Base-by-base conservation (phyloP, 2,888 invertebrate genomes). In the Argyresthia goedartella region DNA sequence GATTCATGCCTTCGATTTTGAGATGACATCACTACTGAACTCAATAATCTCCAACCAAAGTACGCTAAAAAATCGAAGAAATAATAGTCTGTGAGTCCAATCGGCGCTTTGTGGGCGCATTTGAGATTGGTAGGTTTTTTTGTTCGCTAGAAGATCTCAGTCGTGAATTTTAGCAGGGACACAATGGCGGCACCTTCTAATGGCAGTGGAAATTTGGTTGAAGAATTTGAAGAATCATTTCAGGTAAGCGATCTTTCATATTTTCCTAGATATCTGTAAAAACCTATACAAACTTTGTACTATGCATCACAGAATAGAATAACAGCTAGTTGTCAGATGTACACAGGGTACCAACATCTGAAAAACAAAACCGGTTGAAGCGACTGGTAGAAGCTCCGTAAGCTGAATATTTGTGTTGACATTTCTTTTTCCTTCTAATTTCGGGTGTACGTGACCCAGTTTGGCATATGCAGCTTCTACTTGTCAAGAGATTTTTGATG, bases 211-310 rank as follows among this genome's bases (percentile, higher is more conserved):
- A 95, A 95, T 86, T 82, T 95, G 52, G 94, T 95, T 51, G 95
- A 95, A 69, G 95, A 95, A 76, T 95, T 96, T 66, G 95, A 95
- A 79, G 95, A 95, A 86, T 94, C 95, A 3, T 95, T 95, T 80
- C 95, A 95, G 89, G 94, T 94, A 86, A 76, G 67, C 56, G 50
- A 50, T 52, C 53, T 46, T 4, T 51, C 43, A 49, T 48, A 44
- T 54, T 47, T 10, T 44, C 55, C 52, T 51, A 52, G 45, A 50
- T 48, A 8, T 50, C n/a, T 41, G 53, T 15, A 53, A 56, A 56
- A 59, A 56, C 25, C 51, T 41, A 44, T 41, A 52, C 46, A 33
- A 4, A 45, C 15, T 33, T 16, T 7, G 9, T 45, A 33, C n/a
- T 4, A 33, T 25, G n/a, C 46, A 25, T 9, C 46, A 46, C 46